These are phyloP conservation scores for Leptopterna dolabrata DNA, from an alignment of 2,888 invertebrate genomes.

Conservation along the genomic window DNA sequence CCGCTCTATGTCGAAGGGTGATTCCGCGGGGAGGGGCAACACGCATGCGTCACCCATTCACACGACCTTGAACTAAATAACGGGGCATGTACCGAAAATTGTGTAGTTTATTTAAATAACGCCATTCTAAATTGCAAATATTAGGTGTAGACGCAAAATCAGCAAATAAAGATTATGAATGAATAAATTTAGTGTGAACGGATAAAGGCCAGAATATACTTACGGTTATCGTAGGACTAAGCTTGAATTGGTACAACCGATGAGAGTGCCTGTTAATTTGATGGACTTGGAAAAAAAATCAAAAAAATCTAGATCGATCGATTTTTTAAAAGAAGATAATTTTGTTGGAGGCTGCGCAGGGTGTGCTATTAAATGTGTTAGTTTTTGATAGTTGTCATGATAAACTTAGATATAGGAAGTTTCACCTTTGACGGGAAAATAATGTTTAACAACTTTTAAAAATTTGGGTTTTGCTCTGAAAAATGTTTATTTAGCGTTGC, in stretches of 20 bases:
- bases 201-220: background rate
- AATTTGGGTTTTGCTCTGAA: background rate
- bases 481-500: background rate
- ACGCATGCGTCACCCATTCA: no score
- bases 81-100: background rate
- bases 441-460: background rate
- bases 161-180: background rate
- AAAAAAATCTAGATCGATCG: background rate
- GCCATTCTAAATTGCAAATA: background rate
- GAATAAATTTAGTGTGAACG: background rate
- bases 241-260: background rate
- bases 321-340: background rate
- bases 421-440: background rate
- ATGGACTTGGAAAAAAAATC: background rate
- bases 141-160: background rate
- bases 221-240: background rate
- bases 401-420: background rate
- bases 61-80: background rate
- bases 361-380: background rate
- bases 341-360: background rate
- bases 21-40: no score
- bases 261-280: background rate
- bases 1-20: background rate
- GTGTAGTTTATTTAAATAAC: background rate
- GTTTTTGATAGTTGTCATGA: background rate